Conservation (phyloP, 1,140 invertebrate species). For the Megalopta genalis region DNA sequence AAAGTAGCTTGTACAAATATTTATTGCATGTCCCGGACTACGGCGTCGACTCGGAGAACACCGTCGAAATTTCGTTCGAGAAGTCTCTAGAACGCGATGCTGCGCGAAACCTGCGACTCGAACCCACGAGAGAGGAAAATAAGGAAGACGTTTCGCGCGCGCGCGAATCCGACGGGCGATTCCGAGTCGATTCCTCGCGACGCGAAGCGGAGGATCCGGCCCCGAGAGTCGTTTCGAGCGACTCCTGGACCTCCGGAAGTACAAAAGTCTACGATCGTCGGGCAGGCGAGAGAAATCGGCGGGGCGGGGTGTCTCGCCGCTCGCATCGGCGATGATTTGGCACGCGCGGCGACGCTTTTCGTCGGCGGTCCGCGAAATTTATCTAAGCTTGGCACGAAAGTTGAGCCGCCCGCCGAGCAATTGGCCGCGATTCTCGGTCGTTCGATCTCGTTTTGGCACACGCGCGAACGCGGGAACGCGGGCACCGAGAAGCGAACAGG, state of each 20-base stretch:
- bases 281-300: slow-evolving; percentile 33
- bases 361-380: slow-evolving; percentile 37
- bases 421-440: slow-evolving; percentile 45
- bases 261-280: slow-evolving; percentile 2
- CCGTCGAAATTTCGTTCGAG: not conserved
- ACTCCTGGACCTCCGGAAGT: not conserved
- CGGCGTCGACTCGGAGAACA: not conserved
- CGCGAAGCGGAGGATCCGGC: not conserved
- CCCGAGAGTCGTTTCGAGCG: not conserved
- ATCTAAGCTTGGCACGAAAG: slow-evolving; percentile 68
- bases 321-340: slow-evolving; percentile 65
- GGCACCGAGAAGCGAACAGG: slow-evolving; percentile 1
- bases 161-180: not conserved
- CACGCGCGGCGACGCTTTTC: slow-evolving; percentile 66
- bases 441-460: slow-evolving; percentile 62
- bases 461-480: slow-evolving; percentile 1
- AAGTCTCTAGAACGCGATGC: not conserved
- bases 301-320: not conserved
- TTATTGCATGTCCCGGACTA: not conserved
- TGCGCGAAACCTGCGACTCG: not conserved
- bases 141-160: slow-evolving; percentile 13
- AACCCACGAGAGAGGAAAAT: no score
- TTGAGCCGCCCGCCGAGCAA: slow-evolving; percentile 59
- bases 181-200: slow-evolving; percentile 15
- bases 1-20: not conserved